Percentiles rank a stretch among this genome's conserved stretches.
Conservation (phyloP, 2,888 invertebrate species). For the Ophion ventricosus region DNA sequence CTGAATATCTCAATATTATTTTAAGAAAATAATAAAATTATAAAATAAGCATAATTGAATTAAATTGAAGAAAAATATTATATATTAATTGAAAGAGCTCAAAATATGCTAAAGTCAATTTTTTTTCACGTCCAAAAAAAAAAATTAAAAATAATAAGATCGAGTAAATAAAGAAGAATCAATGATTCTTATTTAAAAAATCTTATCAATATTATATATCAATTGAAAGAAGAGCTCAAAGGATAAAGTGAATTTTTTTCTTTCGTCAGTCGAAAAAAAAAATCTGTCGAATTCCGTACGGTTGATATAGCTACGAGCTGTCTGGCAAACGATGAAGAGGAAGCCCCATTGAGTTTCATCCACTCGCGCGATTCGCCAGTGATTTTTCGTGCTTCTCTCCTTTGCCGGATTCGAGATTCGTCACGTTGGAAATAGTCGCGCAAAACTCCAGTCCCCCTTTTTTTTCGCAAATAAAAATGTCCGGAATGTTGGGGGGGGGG, state of each 20-base stretch:
- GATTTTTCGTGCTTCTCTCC: conserved; percentile 31
- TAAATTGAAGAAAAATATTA: no score
- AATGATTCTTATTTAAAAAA: no score
- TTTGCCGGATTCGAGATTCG: conserved; percentile 12
- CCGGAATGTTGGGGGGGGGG: background rate
- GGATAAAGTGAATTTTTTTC: background rate
- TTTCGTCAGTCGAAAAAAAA: background rate
- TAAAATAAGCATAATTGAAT: no score
- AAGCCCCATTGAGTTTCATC: conserved; percentile 37
- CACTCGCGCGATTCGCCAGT: conserved; percentile 19
- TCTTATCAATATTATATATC: background rate
- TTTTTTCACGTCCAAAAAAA: no score
- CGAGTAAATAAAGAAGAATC: no score
- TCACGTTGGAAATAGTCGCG: conserved; percentile 29
- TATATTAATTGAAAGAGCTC: no score
- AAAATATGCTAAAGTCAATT: no score
- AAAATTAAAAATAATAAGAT: no score
- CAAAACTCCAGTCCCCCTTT: conserved; percentile 19
- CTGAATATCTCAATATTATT: no score
- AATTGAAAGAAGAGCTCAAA: background rate
- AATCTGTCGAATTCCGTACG: conserved; percentile 13
- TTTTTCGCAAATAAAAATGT: conserved; percentile 28
- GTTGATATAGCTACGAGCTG: conserved; percentile 7
- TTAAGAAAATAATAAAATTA: background rate
- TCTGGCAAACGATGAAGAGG: conserved; percentile 14